phyloP scores from a whole-genome alignment of 2,888 invertebrate genomes.

The Cabera pusaria region DNA sequence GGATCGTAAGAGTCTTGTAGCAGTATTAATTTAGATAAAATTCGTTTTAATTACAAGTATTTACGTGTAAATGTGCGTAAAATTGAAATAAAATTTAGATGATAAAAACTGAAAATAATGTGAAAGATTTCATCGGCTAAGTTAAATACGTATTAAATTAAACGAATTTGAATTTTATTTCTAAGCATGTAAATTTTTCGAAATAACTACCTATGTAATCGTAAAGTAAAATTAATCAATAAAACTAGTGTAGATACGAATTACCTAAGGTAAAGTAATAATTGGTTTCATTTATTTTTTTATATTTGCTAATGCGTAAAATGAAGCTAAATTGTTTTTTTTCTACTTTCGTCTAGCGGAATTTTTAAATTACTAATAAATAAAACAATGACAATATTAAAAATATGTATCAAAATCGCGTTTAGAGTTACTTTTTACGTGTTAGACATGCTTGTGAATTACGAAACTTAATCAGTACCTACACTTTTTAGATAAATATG shows the following conservation, averaged over 20 bases:
- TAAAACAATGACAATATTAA: conserved; percentile 82
- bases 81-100: too few relatives aligned
- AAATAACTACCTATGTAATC: conserved; percentile 44
- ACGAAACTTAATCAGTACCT: conserved; percentile 60
- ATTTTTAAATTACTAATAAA: conserved; percentile 74
- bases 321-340: conserved; percentile 54
- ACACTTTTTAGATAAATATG: conserved; percentile 51
- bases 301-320: conserved; percentile 46
- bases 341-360: conserved; percentile 62
- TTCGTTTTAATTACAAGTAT: too few relatives aligned
- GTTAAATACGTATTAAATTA: conserved; percentile 44
- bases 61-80: too few relatives aligned
- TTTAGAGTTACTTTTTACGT: conserved; percentile 72
- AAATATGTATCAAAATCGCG: conserved; percentile 71
- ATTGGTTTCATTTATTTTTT: conserved; percentile 39
- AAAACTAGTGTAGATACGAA: conserved; percentile 44
- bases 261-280: conserved; percentile 43
- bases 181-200: conserved; percentile 53
- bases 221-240: conserved; percentile 31
- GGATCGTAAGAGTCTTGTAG: too few relatives aligned
- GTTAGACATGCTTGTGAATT: conserved; percentile 68
- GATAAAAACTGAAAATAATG: too few relatives aligned
- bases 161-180: conserved; percentile 58
- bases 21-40: too few relatives aligned
- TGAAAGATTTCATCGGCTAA: too few relatives aligned